These are phyloP conservation scores for Porites rus DNA, from an alignment of 92 coral and sea anemone genomes.

Conservation along the genomic window DNA sequence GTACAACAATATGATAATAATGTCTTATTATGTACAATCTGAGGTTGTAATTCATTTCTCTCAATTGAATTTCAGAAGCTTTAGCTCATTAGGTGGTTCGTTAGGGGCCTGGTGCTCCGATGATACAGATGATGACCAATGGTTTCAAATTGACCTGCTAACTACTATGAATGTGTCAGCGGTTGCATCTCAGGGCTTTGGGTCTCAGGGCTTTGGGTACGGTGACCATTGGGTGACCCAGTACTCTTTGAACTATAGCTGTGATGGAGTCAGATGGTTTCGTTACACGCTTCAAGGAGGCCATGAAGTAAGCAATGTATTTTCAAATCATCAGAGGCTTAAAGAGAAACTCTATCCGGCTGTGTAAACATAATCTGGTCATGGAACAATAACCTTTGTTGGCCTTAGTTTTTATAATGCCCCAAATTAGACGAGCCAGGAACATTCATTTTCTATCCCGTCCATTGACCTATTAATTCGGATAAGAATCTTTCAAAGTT, in stretches of 20 bases:
- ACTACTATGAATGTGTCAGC: conserved; percentile 76
- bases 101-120: conserved; percentile 87
- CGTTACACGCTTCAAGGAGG: conserved; percentile 13
- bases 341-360: too few species aligned
- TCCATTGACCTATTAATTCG: too few species aligned
- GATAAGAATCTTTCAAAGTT: too few species aligned
- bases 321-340: too few species aligned
- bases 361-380: too few species aligned
- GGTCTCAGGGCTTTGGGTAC: conserved; percentile 74
- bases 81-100: conserved; percentile 63
- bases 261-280: conserved; percentile 66
- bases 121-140: conserved; percentile 52
- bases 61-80: conserved; percentile 18
- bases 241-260: conserved; percentile 80
- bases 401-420: too few species aligned
- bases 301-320: conserved; percentile 12
- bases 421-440: too few species aligned
- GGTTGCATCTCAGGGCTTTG: conserved; percentile 76
- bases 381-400: too few species aligned
- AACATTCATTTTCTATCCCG: too few species aligned
- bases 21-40: too few species aligned
- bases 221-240: conserved; percentile 79
- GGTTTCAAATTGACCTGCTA: conserved; percentile 73
- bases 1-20: too few species aligned
- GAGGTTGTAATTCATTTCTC: neutral